Evolutionary conservation across 1,140 invertebrate genomes (phyloP).

Genomic region (Drosophila setifemur): DNA sequence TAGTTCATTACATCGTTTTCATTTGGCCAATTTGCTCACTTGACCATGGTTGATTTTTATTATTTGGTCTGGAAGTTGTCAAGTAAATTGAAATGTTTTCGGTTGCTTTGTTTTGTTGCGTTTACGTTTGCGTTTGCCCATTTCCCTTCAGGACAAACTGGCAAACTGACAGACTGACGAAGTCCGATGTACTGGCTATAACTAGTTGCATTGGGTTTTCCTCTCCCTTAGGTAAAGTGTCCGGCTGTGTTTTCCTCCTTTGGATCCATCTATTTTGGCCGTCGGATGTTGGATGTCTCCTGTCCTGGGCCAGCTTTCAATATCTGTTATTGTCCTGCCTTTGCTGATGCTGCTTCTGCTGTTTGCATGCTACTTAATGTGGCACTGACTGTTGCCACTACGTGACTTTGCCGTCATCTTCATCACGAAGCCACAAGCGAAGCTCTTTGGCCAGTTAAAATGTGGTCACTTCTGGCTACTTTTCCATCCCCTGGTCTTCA

Average conservation of each 20-base stretch:
- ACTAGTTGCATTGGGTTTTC: slow-evolving; percentile 65
- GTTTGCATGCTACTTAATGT: slow-evolving; percentile 73
- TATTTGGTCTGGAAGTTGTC: slow-evolving; percentile 22
- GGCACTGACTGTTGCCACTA: slow-evolving; percentile 54
- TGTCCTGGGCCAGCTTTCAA: slow-evolving; percentile 48
- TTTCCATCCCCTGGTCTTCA: slow-evolving; percentile 20
- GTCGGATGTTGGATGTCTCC: neutral
- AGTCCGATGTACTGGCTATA: slow-evolving; percentile 25
- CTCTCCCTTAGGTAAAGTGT: slow-evolving; percentile 23
- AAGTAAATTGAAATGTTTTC: slow-evolving; percentile 56
- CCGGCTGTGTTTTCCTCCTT: slow-evolving; percentile 6
- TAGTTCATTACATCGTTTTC: slow-evolving; percentile 56
- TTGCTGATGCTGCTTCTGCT: slow-evolving; percentile 24
- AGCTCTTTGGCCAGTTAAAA: slow-evolving; percentile 5
- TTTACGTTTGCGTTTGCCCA: slow-evolving; percentile 5
- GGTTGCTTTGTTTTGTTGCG: slow-evolving; percentile 30
- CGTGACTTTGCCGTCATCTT: slow-evolving; percentile 51
- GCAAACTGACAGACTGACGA: neutral
- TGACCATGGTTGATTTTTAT: slow-evolving; percentile 50
- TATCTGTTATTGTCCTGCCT: slow-evolving; percentile 65
- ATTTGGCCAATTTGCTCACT: slow-evolving; percentile 60
- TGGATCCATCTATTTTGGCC: neutral
- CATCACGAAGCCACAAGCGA: slow-evolving; percentile 31
- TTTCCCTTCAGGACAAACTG: neutral
- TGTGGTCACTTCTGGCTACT: slow-evolving; percentile 20